A percentile compares a stretch with the other conserved stretches of the same genome.
Conservation (phyloP, 2,888 invertebrate genomes). For the Drosophila planitibia region DNA sequence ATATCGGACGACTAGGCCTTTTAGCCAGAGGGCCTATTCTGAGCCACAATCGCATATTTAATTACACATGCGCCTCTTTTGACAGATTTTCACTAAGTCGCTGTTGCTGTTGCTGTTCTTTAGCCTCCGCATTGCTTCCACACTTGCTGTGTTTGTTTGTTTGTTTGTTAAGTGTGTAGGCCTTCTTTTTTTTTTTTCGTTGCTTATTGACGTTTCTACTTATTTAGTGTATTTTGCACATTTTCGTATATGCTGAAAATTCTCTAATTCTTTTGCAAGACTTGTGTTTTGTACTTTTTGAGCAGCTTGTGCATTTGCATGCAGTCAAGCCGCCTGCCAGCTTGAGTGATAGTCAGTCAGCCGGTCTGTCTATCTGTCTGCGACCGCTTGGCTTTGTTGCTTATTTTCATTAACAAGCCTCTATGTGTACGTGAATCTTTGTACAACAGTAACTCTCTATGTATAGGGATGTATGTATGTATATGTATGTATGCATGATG, state of each 20-base stretch:
- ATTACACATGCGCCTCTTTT: slow-evolving; percentile 61
- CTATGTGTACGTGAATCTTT: slow-evolving; percentile 59
- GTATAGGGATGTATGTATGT: slow-evolving; percentile 23
- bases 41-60: slow-evolving; percentile 49
- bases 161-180: slow-evolving; percentile 33
- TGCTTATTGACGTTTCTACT: slow-evolving; percentile 78
- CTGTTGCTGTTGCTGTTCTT: slow-evolving; percentile 27
- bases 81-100: slow-evolving; percentile 56
- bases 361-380: slow-evolving; percentile 44
- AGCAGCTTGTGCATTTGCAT: slow-evolving; percentile 56
- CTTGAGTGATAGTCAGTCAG: slow-evolving; percentile 25
- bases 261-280: slow-evolving; percentile 63
- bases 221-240: slow-evolving; percentile 79
- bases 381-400: slow-evolving; percentile 76
- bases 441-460: slow-evolving; percentile 71
- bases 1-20: slow-evolving; percentile 1
- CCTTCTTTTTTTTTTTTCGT: slow-evolving; percentile 27
- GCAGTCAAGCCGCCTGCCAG: slow-evolving; percentile 48
- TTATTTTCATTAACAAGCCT: slow-evolving; percentile 80
- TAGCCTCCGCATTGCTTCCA: slow-evolving; percentile 10
- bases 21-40: not conserved
- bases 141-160: slow-evolving; percentile 46
- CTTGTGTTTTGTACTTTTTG: slow-evolving; percentile 46
- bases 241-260: slow-evolving; percentile 75
- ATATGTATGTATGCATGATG: slow-evolving; percentile 20